Base-by-base conservation (phyloP, 2,797 vertebrate genomes). In the Mastacembelus armatus region DNA sequence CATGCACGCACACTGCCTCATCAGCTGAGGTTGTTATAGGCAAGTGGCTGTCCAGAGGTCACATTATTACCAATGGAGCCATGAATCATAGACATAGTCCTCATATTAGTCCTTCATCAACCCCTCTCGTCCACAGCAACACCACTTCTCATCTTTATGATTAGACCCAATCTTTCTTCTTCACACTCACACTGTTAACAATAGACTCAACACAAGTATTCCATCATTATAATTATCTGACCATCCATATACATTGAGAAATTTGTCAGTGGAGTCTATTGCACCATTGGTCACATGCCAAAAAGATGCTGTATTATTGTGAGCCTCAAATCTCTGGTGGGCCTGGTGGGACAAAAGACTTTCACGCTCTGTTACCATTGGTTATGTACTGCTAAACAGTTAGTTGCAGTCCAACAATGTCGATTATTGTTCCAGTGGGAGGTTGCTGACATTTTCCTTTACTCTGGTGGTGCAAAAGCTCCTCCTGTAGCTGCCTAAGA, bases 351-450 rank as follows among this genome's bases (percentile, higher is more conserved):
- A 85, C n/a, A n/a, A 88, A 90, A 72, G 68, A 68, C 78, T 85
- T 89, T 85, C 79, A 78, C n/a, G n/a, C n/a, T n/a, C 92, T 89
- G 84, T 71, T 75, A 72, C 85, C 77, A 85, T 81, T 91, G 89
- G 85, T 89, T 88, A 90, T 92, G 77, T 88, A 89, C 90, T 83
- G 80, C 55, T 78, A 84, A 86, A 77, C 77, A 89, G 90, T 73
- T 85, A 85, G 88, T 43, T 63, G 66, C 70, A 89, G 54, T 74
- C 59, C 78, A 80, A 76, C n/a, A 74, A 81, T 71, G 85, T 83
- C 57, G 62, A 61, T 77, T 69, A 52, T 63, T 47, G 64, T 42
- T 58, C 68, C 68, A 66, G 66, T 69, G 24, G 57, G 77, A 91
- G 73, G 81, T 50, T 79, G 66, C 74, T 84, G 81, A 80, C 70